phyloP scores from a whole-genome alignment of 2,113 vertebrate genomes.

The Ochotona princeps region DNA sequence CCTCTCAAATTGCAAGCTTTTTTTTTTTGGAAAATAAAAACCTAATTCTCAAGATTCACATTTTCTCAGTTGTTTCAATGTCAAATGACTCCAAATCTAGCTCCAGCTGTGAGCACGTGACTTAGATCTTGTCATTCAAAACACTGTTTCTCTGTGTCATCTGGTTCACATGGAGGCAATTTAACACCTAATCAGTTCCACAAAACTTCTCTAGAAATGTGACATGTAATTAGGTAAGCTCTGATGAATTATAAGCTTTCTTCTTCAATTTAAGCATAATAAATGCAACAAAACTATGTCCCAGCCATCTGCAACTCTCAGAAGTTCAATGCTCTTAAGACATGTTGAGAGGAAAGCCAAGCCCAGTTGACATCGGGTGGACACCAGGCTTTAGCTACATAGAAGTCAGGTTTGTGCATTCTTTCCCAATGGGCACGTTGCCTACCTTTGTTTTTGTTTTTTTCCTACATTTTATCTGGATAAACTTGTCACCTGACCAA shows the following conservation, averaged over 20 bases:
- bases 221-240: neutral
- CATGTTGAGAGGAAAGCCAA: neutral
- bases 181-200: neutral
- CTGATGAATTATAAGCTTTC: neutral
- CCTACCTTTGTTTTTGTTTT: neutral
- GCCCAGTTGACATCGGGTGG: neutral
- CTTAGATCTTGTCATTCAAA: neutral
- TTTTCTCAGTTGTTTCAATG: neutral
- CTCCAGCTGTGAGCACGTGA: neutral
- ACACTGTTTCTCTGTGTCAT: neutral
- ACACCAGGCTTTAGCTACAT: neutral
- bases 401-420: neutral
- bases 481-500: neutral
- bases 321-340: neutral
- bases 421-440: neutral
- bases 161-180: neutral
- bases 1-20: neutral
- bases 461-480: neutral
- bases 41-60: neutral
- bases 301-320: neutral
- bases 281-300: neutral
- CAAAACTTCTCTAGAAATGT: neutral
- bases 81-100: neutral
- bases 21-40: neutral
- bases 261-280: neutral